Evolutionary conservation across 2,888 invertebrate species (phyloP).

Genomic region (Heliothis peltigera): DNA sequence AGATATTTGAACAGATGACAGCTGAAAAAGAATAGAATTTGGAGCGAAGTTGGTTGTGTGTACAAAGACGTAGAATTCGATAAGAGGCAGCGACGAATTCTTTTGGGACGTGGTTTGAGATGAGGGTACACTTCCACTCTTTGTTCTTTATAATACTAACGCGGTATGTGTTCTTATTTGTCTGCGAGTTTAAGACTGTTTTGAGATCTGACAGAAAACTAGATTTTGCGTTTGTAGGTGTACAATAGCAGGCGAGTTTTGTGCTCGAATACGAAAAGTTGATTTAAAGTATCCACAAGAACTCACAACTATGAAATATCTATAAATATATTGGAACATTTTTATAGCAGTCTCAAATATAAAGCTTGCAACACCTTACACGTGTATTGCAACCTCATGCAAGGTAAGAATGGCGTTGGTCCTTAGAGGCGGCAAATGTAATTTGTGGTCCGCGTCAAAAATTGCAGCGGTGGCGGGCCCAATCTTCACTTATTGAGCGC

Average conservation of each 20-base stretch:
- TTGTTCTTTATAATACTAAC: slow-evolving; percentile 45
- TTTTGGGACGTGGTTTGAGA: slow-evolving; percentile 53
- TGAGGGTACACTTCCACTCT: slow-evolving; percentile 38
- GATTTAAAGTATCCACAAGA: neutral
- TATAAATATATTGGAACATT: neutral
- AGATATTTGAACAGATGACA: slow-evolving; percentile 78
- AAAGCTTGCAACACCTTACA: neutral
- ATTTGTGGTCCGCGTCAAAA: slow-evolving; percentile 77
- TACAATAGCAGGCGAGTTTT: too few species aligned
- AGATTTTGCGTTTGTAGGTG: neutral
- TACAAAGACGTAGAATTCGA: slow-evolving; percentile 60
- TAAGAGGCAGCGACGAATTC: slow-evolving; percentile 65
- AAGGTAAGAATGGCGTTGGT: slow-evolving; percentile 56
- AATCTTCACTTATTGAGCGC: slow-evolving; percentile 75
- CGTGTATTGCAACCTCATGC: slow-evolving; percentile 24
- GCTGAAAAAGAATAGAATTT: slow-evolving; percentile 80
- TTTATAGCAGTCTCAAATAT: neutral
- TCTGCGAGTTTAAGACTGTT: slow-evolving; percentile 4
- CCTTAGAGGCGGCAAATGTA: slow-evolving; percentile 77
- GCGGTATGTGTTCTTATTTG: slow-evolving; percentile 32
- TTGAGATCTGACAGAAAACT: slow-evolving; percentile 9
- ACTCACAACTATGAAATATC: neutral
- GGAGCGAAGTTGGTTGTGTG: slow-evolving; percentile 56
- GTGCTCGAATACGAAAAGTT: neutral
- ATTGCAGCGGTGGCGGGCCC: slow-evolving; percentile 73